These are phyloP conservation scores for Lapara coniferarum DNA, from an alignment of 2,888 invertebrate species.

Conservation along the genomic window DNA sequence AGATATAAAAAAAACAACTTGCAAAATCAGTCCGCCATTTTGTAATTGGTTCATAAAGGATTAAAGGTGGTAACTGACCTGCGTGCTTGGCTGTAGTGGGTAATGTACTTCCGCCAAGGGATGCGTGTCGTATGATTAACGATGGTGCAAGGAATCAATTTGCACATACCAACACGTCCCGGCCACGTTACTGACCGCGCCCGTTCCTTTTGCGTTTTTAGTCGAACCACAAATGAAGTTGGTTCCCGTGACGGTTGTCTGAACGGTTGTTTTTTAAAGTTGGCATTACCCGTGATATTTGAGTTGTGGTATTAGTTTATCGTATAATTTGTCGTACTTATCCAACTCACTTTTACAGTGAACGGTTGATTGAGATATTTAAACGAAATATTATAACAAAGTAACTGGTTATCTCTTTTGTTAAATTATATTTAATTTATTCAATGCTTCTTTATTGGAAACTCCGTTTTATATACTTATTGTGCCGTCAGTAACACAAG, in stretches of 20 bases:
- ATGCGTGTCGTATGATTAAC: slow-evolving; percentile 33
- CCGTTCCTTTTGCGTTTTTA: slow-evolving; percentile 4
- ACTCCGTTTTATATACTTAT: too few species aligned
- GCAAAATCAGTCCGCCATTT: not conserved
- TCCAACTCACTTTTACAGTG: too few species aligned
- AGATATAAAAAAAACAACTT: too few species aligned
- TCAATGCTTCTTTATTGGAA: too few species aligned
- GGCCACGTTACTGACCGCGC: slow-evolving; percentile 2
- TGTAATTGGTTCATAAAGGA: not conserved
- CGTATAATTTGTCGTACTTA: not conserved
- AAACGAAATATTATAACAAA: too few species aligned
- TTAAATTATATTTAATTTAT: too few species aligned
- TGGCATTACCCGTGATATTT: not conserved
- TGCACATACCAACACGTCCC: slow-evolving; percentile 35
- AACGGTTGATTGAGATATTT: too few species aligned
- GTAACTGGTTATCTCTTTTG: too few species aligned
- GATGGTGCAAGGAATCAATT: slow-evolving; percentile 37
- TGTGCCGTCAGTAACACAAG: too few species aligned
- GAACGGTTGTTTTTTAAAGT: not conserved
- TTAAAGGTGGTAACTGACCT: slow-evolving; percentile 13
- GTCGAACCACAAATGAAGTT: slow-evolving; percentile 9
- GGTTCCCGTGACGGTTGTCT: slow-evolving; percentile 17
- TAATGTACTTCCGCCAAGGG: slow-evolving; percentile 12
- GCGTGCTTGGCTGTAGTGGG: not conserved
- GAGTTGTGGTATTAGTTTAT: not conserved